A percentile compares a stretch with the other conserved stretches of the same genome.
These are phyloP conservation scores for Natator depressus DNA, from an alignment of 2,113 vertebrate genomes.

Conservation along the genomic window DNA sequence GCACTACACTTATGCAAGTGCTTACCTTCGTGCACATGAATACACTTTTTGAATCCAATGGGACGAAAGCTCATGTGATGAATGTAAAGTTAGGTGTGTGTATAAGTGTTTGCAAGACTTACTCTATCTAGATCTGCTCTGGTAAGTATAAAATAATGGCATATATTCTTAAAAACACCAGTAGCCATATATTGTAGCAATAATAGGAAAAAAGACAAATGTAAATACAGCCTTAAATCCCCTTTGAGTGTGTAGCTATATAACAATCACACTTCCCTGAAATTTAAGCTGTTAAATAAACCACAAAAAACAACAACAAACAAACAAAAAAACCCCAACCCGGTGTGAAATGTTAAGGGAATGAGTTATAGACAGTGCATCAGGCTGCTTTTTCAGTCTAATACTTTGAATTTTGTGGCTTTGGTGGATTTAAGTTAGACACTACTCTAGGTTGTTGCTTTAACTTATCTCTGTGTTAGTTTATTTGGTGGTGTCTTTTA, in stretches of 20 bases:
- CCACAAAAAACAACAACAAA: not conserved
- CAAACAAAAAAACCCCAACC: not conserved
- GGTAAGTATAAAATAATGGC: not conserved
- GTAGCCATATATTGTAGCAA: not conserved
- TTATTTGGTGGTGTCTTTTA: not conserved
- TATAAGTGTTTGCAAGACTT: not conserved
- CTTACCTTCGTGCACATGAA: accelerated
- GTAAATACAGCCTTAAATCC: not conserved
- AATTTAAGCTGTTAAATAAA: not conserved
- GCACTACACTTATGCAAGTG: not conserved
- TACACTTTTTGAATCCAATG: not conserved
- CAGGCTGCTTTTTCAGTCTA: not conserved
- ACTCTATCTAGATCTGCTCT: accelerated
- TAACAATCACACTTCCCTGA: not conserved
- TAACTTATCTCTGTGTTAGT: not conserved
- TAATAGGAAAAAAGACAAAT: not conserved
- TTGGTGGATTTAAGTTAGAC: not conserved
- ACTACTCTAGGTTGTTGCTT: not conserved
- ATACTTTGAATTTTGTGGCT: not conserved
- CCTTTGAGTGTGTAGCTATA: not conserved
- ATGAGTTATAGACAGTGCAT: not conserved
- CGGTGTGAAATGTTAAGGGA: not conserved
- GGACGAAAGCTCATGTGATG: not conserved
- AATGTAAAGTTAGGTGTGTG: not conserved
- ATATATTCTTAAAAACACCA: not conserved